Evolutionary conservation across 2,113 vertebrate species (phyloP), one percentile per base, ranked within the genome.

Genomic region (Solea senegalensis): DNA sequence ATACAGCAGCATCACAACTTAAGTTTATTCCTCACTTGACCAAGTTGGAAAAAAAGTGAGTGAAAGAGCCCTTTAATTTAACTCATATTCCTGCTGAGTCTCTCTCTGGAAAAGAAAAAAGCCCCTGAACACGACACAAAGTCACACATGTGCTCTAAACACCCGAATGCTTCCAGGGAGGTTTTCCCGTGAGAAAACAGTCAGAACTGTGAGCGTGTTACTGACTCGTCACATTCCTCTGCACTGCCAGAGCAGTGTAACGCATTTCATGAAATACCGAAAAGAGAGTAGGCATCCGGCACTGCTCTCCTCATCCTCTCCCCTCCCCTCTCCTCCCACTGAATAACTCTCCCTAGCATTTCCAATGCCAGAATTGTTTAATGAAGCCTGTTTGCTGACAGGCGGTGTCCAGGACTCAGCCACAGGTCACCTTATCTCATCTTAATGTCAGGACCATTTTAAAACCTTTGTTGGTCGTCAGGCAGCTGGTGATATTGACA

Each of bases 161-260:
- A 77, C 54, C 71, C 77, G 77, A 79, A 78, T 71, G 81, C 49
- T 54, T 63, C 66, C 50, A 34, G 59, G 26, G 14, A 16, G 34
- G 65, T 86, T 91, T 93, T 92, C 92, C 90, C 90, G 85, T 91
- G 91, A 91, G 91, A 92, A 93, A 88, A 88, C 82, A 80, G 83
- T 74, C 40, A 14, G 57, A 80, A 60, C 69, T 41, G 69, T 68
- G 67, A 80, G 69, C 44, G 71, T 85, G 76, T 68, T 86, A 89
- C 84, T 55, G 65, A 87, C 68, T 86, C 75, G 78, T 79, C 81
- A 92, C 91, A 92, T 92, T 90, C 90, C 89, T 72, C 72, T 62
- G 54, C 52, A 79, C 83, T 65, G 86, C 75, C 83, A 69, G 60
- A 87, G 85, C 77, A 81, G 80, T 86, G 81, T 72, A 58, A 82